Evolutionary conservation across 1,140 invertebrate species (phyloP).

Genomic region (Drosophila jambulina): DNA sequence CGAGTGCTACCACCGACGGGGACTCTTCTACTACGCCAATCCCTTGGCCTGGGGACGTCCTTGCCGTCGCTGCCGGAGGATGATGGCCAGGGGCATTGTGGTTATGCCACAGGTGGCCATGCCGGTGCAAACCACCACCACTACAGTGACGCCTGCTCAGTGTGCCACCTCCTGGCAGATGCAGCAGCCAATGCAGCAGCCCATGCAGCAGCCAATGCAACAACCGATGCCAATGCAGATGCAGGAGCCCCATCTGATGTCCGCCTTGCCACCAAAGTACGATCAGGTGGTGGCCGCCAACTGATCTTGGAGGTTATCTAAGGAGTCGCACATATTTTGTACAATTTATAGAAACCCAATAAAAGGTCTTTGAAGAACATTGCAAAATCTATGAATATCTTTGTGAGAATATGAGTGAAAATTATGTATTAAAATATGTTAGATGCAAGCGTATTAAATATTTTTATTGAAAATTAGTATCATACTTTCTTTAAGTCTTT

Average conservation of each 20-base stretch:
- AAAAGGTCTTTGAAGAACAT: slow-evolving; percentile 16
- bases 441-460: too few relatives aligned
- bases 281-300: slow-evolving; percentile 24
- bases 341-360: not conserved
- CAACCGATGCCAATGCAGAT: slow-evolving; percentile 8
- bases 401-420: not conserved
- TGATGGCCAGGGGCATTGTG: slow-evolving; percentile 52
- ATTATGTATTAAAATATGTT: not conserved
- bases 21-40: slow-evolving; percentile 25
- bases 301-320: slow-evolving; percentile 1
- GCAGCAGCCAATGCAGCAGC: slow-evolving; percentile 10
- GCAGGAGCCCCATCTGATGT: slow-evolving; percentile 1
- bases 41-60: slow-evolving; percentile 59
- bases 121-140: slow-evolving; percentile 33
- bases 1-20: slow-evolving; percentile 62
- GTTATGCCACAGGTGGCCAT: slow-evolving; percentile 10
- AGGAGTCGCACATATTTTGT: slow-evolving; percentile 6
- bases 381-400: slow-evolving; percentile 18
- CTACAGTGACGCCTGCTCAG: slow-evolving; percentile 45
- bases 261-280: slow-evolving; percentile 53
- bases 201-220: not conserved
- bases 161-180: slow-evolving; percentile 32
- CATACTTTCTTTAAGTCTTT: too few relatives aligned
- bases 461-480: too few relatives aligned
- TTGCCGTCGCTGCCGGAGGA: slow-evolving; percentile 62